These are phyloP conservation scores for Gallirallus australis DNA, from an alignment of 2,797 vertebrate species.

Conservation along the genomic window DNA sequence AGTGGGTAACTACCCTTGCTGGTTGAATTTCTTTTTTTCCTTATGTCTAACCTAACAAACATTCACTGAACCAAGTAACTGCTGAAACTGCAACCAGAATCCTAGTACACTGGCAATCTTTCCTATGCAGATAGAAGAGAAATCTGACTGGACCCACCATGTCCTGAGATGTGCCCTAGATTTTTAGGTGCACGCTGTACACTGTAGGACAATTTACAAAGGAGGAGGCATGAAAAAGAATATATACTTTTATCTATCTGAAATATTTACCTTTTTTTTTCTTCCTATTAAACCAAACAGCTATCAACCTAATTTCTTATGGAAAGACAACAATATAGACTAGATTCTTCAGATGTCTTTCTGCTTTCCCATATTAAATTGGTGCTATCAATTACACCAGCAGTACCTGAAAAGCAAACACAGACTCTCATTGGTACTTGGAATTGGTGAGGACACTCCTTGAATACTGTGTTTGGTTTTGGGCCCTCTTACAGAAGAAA, in stretches of 20 bases:
- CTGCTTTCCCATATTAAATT: background rate
- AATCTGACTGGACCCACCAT: background rate
- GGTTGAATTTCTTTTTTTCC: background rate
- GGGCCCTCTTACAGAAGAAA: no score
- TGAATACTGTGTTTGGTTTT: no score
- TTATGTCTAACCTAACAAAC: background rate
- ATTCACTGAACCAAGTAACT: background rate
- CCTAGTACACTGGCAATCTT: background rate
- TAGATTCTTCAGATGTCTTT: background rate
- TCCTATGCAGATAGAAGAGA: background rate
- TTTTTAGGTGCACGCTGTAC: background rate
- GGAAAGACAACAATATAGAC: background rate
- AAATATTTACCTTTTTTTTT: background rate
- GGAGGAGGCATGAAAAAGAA: background rate
- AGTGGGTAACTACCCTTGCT: background rate
- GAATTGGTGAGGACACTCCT: background rate
- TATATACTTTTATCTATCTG: background rate
- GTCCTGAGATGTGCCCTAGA: background rate
- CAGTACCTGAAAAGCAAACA: background rate
- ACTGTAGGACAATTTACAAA: background rate
- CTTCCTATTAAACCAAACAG: background rate
- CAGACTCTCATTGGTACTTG: background rate
- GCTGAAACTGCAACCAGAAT: background rate
- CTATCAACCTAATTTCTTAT: background rate
- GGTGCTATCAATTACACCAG: background rate